These are phyloP conservation scores for Desmodus rotundus DNA, from an alignment of 2,113 vertebrate genomes.

Conservation along the genomic window DNA sequence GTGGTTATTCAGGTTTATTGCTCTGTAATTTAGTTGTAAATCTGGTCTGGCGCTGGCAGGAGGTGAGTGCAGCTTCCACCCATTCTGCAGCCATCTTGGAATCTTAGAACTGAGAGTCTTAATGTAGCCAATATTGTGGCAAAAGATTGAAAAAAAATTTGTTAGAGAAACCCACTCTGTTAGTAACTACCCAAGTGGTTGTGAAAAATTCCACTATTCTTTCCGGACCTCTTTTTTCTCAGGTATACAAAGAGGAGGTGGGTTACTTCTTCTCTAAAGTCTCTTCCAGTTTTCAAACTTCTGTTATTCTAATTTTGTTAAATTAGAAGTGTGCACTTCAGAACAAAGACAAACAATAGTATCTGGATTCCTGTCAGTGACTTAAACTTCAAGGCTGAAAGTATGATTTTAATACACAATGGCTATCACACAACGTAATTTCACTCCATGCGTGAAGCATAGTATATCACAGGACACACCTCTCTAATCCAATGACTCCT, in stretches of 20 bases:
- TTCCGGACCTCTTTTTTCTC: not conserved
- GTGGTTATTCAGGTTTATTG: no score
- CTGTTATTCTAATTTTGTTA: not conserved
- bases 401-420: not conserved
- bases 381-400: not conserved
- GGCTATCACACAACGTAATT: not conserved
- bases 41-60: no score
- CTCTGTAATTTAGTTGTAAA: no score
- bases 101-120: not conserved
- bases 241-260: not conserved
- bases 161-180: not conserved
- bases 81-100: no score
- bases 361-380: not conserved
- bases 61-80: no score
- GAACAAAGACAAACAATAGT: not conserved
- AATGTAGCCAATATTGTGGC: not conserved
- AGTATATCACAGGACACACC: not conserved
- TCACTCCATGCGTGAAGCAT: not conserved
- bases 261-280: not conserved
- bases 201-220: not conserved
- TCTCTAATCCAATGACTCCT: not conserved
- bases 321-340: not conserved
- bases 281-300: not conserved
- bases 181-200: not conserved
- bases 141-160: not conserved